Conservation (phyloP, 2,888 invertebrate genomes). For the Lasioglossum vierecki region DNA sequence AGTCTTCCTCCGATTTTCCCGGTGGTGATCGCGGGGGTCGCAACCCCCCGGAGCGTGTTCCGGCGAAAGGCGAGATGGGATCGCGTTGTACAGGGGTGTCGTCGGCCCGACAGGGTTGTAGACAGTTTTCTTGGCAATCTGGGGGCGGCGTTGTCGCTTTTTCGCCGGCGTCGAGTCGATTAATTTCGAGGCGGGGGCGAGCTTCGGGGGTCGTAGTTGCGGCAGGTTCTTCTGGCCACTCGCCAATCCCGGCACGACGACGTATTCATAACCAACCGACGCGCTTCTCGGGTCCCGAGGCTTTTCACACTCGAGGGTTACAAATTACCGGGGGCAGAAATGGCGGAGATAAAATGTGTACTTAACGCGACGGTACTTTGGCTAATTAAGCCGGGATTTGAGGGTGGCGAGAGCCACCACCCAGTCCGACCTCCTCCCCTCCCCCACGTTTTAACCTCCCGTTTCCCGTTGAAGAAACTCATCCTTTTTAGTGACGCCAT, state of each 20-base stretch:
- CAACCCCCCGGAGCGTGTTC: background rate
- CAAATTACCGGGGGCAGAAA: constrained; percentile 58
- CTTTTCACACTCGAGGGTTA: constrained; percentile 56
- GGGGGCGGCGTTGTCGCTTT: background rate
- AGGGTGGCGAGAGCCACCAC: background rate
- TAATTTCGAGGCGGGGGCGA: constrained; percentile 27
- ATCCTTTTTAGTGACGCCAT: constrained; percentile 12
- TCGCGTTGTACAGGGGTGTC: background rate
- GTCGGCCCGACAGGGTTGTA: background rate
- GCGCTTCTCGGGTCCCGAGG: constrained; percentile 43
- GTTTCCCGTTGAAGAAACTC: constrained; percentile 14
- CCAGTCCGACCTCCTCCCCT: background rate
- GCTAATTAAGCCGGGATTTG: constrained; percentile 64
- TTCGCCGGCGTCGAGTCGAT: constrained; percentile 28
- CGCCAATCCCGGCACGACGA: constrained; percentile 75
- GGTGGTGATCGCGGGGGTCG: background rate
- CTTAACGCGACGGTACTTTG: constrained; percentile 51
- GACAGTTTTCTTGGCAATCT: constrained; percentile 9
- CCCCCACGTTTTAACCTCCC: constrained; percentile 18
- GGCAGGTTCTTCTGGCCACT: constrained; percentile 68
- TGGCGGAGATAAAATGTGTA: constrained; percentile 52
- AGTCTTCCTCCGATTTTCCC: background rate
- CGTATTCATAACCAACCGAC: constrained; percentile 78
- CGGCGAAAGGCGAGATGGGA: background rate
- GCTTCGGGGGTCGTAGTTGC: constrained; percentile 35